Evolutionary conservation across 2,888 invertebrate genomes (phyloP), one percentile per base, ranked within the genome.

Genomic region (Arge pagana): DNA sequence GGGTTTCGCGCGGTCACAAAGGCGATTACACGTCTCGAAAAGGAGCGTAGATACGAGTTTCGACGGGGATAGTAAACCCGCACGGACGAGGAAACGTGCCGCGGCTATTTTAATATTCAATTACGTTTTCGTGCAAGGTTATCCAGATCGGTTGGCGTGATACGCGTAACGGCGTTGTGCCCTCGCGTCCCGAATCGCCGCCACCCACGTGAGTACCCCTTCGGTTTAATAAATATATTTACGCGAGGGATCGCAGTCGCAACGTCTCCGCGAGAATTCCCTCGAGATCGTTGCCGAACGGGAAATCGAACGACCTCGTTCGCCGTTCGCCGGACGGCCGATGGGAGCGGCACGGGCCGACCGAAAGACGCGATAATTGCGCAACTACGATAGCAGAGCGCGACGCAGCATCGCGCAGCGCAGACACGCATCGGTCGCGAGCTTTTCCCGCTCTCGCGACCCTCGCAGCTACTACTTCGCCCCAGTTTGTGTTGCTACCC

Each of bases 401-500:
- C n/a, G n/a, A n/a, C n/a, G n/a, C n/a, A n/a, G n/a, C n/a, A n/a
- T n/a, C n/a, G n/a, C n/a, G n/a, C n/a, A n/a, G n/a, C n/a, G n/a
- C n/a, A n/a, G n/a, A n/a, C n/a, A n/a, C n/a, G n/a, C n/a, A n/a
- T n/a, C n/a, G n/a, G n/a, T n/a, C n/a, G n/a, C n/a, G n/a, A n/a
- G n/a, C 30, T 19, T 31, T 39, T 28, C 48, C 19, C 11, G 36
- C 30, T 18, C 42, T 40, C 15, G 26, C 28, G 19, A 23, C n/a
- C 21, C 16, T 28, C n/a, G 23, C 16, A 11, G 49, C 21, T 23
- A 23, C 39, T 33, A 15, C 21, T 45, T 41, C 19, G 54, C 50
- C 31, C 36, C 18, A 28, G 24, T 31, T 39, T 49, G 49, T 48
- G 40, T 48, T 40, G 49, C 41, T 40, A 56, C 57, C 57, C 49